Evolutionary conservation across 2,888 invertebrate species (phyloP).

Genomic region (Carabus problematicus): DNA sequence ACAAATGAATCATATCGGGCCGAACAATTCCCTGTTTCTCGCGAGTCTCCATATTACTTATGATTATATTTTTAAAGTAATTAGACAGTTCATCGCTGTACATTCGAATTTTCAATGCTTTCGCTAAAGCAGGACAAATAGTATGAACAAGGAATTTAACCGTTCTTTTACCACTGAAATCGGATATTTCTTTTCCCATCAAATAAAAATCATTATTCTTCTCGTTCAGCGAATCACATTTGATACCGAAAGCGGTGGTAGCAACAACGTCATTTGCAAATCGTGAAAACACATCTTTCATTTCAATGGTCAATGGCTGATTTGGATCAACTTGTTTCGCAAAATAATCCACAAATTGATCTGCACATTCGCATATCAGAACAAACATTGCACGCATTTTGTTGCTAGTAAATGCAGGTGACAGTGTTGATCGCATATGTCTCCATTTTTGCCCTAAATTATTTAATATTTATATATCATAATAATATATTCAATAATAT

Average conservation of each 20-base stretch:
- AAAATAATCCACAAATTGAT: slow-evolving; percentile 47
- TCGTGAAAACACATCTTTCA: slow-evolving; percentile 61
- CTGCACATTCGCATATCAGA: slow-evolving; percentile 49
- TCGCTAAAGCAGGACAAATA: slow-evolving; percentile 5
- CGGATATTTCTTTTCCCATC: slow-evolving; percentile 49
- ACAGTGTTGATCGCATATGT: slow-evolving; percentile 53
- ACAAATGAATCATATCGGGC: slow-evolving; percentile 64
- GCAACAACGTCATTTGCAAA: slow-evolving; percentile 69
- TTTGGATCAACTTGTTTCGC: slow-evolving; percentile 40
- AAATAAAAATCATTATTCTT: slow-evolving; percentile 64
- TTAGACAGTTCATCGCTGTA: slow-evolving; percentile 53
- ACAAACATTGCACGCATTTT: slow-evolving; percentile 53
- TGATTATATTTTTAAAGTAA: slow-evolving; percentile 59
- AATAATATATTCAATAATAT: background rate
- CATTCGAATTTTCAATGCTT: slow-evolving; percentile 52
- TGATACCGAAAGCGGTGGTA: slow-evolving; percentile 64
- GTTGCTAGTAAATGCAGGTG: slow-evolving; percentile 53
- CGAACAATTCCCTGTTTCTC: slow-evolving; percentile 59
- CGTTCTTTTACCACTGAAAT: slow-evolving; percentile 11
- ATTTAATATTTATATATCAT: background rate
- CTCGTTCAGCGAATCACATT: slow-evolving; percentile 64
- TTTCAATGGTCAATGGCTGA: slow-evolving; percentile 53
- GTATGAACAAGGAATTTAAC: slow-evolving; percentile 19
- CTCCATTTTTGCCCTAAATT: slow-evolving; percentile 51
- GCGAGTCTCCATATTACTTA: slow-evolving; percentile 51